phyloP scores from a whole-genome alignment of 2,888 invertebrate genomes.

The Ochropleura leucogaster region DNA sequence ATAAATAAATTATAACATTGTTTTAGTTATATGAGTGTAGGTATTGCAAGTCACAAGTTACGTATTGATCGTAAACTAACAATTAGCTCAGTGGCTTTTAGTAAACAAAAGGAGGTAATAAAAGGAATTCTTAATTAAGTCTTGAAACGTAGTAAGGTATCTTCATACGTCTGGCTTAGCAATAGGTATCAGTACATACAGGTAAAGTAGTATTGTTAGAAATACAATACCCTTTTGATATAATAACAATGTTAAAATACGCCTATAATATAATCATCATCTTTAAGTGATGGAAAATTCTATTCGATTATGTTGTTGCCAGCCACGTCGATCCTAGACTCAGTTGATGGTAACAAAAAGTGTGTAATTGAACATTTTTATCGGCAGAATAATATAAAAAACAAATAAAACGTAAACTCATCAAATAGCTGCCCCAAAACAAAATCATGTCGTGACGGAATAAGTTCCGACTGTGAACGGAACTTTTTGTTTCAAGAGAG shows the following conservation, averaged over 20 bases:
- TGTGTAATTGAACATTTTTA: conserved; percentile 68
- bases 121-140: conserved; percentile 21
- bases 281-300: background rate
- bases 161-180: background rate
- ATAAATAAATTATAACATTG: no score
- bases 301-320: background rate
- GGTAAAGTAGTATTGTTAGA: background rate
- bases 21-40: background rate
- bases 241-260: background rate
- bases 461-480: conserved; percentile 50
- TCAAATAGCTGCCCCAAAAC: conserved; percentile 69
- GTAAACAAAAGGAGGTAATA: conserved; percentile 12
- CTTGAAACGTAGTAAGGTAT: background rate
- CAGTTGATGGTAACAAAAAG: conserved; percentile 62
- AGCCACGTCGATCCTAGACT: background rate
- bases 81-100: background rate
- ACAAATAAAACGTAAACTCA: conserved; percentile 63
- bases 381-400: conserved; percentile 48
- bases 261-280: background rate
- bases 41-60: conserved; percentile 3
- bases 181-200: background rate
- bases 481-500: conserved; percentile 51
- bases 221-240: background rate
- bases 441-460: conserved; percentile 62
- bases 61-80: conserved; percentile 6